Evolutionary conservation across 2,113 vertebrate species (phyloP).

Genomic region (Podiceps cristatus): DNA sequence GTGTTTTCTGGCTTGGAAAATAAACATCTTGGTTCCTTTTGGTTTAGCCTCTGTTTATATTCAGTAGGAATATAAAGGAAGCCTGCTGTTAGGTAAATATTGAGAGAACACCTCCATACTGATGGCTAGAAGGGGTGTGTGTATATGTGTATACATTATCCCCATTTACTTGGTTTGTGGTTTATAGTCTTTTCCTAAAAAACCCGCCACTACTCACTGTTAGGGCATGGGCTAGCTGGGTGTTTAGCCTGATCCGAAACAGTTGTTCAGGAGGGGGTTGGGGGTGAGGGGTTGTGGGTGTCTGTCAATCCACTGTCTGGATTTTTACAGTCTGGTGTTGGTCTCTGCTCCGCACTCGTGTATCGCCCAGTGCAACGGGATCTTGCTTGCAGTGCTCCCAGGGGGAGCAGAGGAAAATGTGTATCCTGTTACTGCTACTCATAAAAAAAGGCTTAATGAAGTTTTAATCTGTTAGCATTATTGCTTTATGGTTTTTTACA

Average conservation of each 20-base stretch:
- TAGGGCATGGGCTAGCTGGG: background rate
- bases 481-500: background rate
- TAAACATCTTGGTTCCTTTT: background rate
- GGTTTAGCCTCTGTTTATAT: slow-evolving; percentile 3
- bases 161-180: background rate
- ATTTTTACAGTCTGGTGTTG: background rate
- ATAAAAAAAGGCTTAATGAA: background rate
- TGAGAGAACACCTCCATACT: background rate
- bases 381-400: background rate
- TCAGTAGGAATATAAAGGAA: background rate
- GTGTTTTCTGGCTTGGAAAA: background rate
- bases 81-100: background rate
- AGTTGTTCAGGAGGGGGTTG: background rate
- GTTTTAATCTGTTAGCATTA: background rate
- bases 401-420: rapidly evolving
- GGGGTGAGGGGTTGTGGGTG: too few relatives aligned
- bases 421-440: background rate
- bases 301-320: rapidly evolving
- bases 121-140: background rate
- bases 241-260: background rate
- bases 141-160: background rate
- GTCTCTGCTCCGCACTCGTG: rapidly evolving
- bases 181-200: background rate
- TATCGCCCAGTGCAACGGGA: background rate
- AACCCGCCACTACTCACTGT: background rate